A percentile compares a stretch with the other conserved stretches of the same genome.
phyloP scores from a whole-genome alignment of 2,888 invertebrate species.

The Tenodera sinensis region DNA sequence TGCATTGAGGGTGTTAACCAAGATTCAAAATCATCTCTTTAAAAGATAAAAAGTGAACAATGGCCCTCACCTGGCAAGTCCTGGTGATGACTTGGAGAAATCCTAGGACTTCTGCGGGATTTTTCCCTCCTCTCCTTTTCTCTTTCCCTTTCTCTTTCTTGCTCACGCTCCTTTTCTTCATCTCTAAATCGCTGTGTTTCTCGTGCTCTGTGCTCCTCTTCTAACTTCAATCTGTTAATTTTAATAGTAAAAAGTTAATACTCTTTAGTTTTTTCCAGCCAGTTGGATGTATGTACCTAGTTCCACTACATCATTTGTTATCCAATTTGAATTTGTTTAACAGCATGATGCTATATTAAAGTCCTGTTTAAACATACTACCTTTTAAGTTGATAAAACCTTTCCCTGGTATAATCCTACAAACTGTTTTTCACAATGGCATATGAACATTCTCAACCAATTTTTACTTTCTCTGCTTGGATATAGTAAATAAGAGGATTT shows the following conservation, averaged over 20 bases:
- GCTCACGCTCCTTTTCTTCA: conserved; percentile 46
- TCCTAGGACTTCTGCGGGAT: conserved; percentile 36
- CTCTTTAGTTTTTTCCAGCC: no score
- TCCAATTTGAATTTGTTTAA: no score
- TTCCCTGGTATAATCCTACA: no score
- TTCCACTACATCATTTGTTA: no score
- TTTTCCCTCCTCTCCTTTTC: conserved; percentile 46
- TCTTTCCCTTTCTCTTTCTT: conserved; percentile 55
- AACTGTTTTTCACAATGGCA: no score
- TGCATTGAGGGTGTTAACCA: not conserved
- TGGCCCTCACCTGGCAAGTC: conserved; percentile 32
- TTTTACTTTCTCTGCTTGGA: no score
- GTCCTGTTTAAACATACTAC: no score
- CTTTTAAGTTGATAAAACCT: no score
- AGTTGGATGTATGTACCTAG: no score
- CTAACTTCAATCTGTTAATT: conserved; percentile 57
- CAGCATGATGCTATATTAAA: no score
- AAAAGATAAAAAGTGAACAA: not conserved
- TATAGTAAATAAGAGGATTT: no score
- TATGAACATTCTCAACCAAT: no score
- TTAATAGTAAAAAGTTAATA: not conserved
- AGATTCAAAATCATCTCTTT: not conserved
- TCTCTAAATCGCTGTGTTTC: conserved; percentile 42
- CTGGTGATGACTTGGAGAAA: conserved; percentile 31
- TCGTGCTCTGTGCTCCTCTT: conserved; percentile 64